These are phyloP conservation scores for Scrobipalpa atriplicella DNA, from an alignment of 2,888 invertebrate species.

Conservation along the genomic window DNA sequence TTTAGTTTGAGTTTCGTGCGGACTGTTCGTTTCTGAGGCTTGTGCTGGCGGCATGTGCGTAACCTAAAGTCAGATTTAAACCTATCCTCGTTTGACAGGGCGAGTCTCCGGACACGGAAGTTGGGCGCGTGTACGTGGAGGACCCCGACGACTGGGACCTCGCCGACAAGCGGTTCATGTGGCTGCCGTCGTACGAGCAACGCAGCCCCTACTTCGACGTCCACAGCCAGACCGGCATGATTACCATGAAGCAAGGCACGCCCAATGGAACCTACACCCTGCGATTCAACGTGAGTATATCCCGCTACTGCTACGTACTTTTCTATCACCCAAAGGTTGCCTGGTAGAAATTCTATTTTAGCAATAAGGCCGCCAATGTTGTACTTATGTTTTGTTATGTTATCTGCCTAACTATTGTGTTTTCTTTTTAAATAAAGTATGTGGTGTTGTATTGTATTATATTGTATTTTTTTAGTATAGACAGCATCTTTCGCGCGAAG, in stretches of 20 bases:
- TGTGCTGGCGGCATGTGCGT: background rate
- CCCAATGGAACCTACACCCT: conserved; percentile 89
- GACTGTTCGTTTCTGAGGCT: too few species aligned
- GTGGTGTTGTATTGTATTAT: too few species aligned
- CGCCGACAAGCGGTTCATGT: conserved; percentile 93
- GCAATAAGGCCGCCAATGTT: too few species aligned
- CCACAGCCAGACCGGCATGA: conserved; percentile 90
- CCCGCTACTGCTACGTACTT: too few species aligned
- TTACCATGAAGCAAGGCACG: conserved; percentile 91
- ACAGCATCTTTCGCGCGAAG: too few species aligned
- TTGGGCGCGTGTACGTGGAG: conserved; percentile 96
- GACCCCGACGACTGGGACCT: conserved; percentile 99
- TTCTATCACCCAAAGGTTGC: too few species aligned
- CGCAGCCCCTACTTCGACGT: conserved; percentile 87
- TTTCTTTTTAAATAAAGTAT: too few species aligned
- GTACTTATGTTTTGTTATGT: background rate
- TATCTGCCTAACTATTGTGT: too few species aligned
- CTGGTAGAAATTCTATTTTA: too few species aligned
- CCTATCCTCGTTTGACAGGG: conserved; percentile 73
- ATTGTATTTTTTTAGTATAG: too few species aligned
- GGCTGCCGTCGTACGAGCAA: conserved; percentile 80
- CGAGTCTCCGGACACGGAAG: conserved; percentile 89
- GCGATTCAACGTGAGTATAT: conserved; percentile 84
- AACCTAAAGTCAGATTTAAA: background rate
- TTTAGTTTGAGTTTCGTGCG: too few species aligned